Base-by-base conservation (phyloP, 2,113 vertebrate species). In the Centropus bengalensis region DNA sequence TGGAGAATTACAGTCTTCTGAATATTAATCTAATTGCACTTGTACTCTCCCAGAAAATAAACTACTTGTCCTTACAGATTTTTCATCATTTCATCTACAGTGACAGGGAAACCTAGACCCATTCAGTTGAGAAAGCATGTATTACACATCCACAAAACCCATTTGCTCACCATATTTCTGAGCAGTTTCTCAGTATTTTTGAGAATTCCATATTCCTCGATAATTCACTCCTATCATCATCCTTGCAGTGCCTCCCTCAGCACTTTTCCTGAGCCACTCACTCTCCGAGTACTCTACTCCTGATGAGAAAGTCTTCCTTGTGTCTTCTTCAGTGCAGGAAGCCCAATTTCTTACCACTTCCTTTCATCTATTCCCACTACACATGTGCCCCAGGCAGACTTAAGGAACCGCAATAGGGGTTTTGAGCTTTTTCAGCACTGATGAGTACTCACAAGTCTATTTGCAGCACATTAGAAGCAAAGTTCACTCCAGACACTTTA, bases 1-100 rank as follows among this genome's bases (percentile, higher is more conserved):
- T 91, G 82, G 16, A 6, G 38, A 42, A 89, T 64, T 59, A 60
- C 14, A 62, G 7, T 85, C 32, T 23, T 85, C 70, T 93, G 56
- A 89, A 86, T 83, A 74, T 75, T 93, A 86, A 89, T 70, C 68
- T 54, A 82, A 66, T 76, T 68, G 55, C 58, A 95, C 16, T 23
- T 77, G 42, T 69, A 58, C 28, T 73, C 66, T 62, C 51, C 78
- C 67, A 93, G 86, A 94, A 89, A 93, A 82, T 52, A 7, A 83
- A 78, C 30, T 80, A 69, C 71, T 75, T 73, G 24, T 59, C n/a
- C 54, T 82, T 54, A 68, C 3, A n/a, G 55, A 86, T 70, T 59
- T 79, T 82, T 79, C 74, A 64, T 49, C 40, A 38, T 87, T 91
- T 91, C 71, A 71, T 54, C 70, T n/a, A 44, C 16, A 82, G 40